Evolutionary conservation across 1,140 invertebrate species (phyloP).

Genomic region (Aradophagus sp.): DNA sequence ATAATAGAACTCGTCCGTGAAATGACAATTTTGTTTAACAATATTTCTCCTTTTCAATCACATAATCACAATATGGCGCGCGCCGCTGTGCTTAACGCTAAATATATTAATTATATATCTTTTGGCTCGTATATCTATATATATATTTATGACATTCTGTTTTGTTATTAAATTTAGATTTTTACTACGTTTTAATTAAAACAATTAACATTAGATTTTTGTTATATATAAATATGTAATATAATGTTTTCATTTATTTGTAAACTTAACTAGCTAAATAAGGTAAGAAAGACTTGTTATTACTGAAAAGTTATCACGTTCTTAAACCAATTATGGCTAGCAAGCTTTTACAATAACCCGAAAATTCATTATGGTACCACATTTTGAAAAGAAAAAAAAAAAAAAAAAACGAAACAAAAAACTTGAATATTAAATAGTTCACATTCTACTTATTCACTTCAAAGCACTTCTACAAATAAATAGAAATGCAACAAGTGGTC

Average conservation of each 20-base stretch:
- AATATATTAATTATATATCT: slow-evolving; percentile 19
- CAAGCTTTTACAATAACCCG: slow-evolving; percentile 12
- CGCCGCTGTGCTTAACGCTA: slow-evolving; percentile 12
- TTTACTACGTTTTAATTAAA: not conserved
- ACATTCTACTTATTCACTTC: no score
- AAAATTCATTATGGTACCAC: slow-evolving; percentile 10
- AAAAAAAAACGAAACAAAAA: no score
- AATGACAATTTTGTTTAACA: slow-evolving; percentile 38
- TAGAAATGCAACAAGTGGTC: no score
- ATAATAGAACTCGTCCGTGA: slow-evolving; percentile 19
- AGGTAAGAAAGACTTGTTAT: slow-evolving; percentile 21
- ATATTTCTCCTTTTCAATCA: slow-evolving; percentile 28
- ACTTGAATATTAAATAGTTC: no score
- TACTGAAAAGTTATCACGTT: slow-evolving; percentile 25
- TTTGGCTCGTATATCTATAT: slow-evolving; percentile 37
- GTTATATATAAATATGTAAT: not conserved
- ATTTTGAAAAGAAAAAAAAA: slow-evolving; percentile 3
- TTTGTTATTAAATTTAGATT: no score
- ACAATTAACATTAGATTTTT: slow-evolving; percentile 1
- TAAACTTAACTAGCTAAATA: no score
- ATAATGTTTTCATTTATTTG: no score
- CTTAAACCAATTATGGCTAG: slow-evolving; percentile 14
- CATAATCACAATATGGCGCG: slow-evolving; percentile 11
- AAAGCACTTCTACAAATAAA: no score
- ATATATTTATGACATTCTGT: not conserved